These are phyloP conservation scores for Pangasianodon gigas DNA, from an alignment of 2,113 vertebrate species.

Conservation along the genomic window DNA sequence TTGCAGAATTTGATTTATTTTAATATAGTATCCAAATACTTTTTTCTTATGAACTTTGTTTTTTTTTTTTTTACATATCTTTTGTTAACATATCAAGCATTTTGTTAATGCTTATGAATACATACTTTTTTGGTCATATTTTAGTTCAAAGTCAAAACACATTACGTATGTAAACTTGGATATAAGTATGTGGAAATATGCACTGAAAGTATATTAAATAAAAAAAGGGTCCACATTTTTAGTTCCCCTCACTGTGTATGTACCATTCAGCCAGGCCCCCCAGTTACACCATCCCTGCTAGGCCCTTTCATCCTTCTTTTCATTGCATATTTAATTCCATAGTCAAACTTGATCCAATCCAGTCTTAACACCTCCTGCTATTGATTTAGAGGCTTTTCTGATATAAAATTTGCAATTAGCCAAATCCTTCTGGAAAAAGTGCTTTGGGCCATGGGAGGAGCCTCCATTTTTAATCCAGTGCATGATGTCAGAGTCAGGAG, in stretches of 20 bases:
- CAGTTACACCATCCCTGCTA: background rate
- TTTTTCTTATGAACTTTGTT: background rate
- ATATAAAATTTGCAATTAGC: constrained; percentile 23
- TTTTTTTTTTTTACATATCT: background rate
- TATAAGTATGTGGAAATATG: background rate
- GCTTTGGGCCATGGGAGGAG: constrained; percentile 34
- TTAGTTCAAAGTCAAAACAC: background rate
- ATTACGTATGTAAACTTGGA: background rate
- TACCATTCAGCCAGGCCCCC: background rate
- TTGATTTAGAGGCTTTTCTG: constrained; percentile 27
- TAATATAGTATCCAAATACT: background rate
- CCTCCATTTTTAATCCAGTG: background rate
- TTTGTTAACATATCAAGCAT: too few relatives aligned
- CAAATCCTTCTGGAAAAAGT: background rate
- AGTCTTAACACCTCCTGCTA: constrained; percentile 21
- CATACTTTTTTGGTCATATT: background rate
- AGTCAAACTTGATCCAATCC: constrained; percentile 27
- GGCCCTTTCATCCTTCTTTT: background rate
- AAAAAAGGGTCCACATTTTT: background rate
- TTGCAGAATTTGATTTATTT: background rate
- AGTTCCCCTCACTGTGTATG: background rate
- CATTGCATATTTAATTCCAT: constrained; percentile 10
- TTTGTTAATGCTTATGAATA: background rate
- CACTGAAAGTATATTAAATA: background rate
- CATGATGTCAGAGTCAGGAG: constrained; percentile 45